Evolutionary conservation across 2,797 vertebrate species (phyloP), one percentile per base, ranked within the genome.

Genomic region (Gorsachius magnificus): DNA sequence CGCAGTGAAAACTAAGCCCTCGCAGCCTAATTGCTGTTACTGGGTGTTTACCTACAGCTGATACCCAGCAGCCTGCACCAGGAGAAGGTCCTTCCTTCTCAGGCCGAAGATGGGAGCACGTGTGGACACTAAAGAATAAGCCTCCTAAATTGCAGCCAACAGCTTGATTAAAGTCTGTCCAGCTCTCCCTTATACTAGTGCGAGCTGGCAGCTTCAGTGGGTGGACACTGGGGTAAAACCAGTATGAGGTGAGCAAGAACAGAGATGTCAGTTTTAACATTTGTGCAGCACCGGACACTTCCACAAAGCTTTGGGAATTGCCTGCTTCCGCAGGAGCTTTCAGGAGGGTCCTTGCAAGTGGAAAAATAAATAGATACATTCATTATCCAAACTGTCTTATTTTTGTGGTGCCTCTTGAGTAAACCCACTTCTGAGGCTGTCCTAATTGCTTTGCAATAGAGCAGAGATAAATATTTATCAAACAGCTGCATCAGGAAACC

Each of bases 381-480:
- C 50, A 26, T 92, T 96, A 95, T 64, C 86, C 88, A 91, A 90
- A 92, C 79, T 41, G 88, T 87, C 93, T 95, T 90, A 84, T 90
- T 95, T 96, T 66, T 93, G 81, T 93, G 95, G 77, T 94, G 95
- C 80, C 88, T 96, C 96, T 97, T 90, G 85, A 93, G 83, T 74
- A 95, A 95, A 92, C 66, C 94, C 96, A 96, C 94, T 96, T 96
- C 95, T 95, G 90, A 95, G 70, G 75, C 90, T 10, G 48, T 74
- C 86, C 90, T 95, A 95, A 95, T 95, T 95, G 90, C 90, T 96
- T 90, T 68, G 93, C 86, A 96, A 93, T 93, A 89, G 75, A 95
- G 83, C 90, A 83, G 90, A 96, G 96, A 96, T 94, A 97, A 96
- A 95, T 96, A 96, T 96, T 96, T 96, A 95, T 96, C 95, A 93